These are phyloP conservation scores for Discoglossus pictus DNA, from an alignment of 2,797 vertebrate genomes.

Conservation along the genomic window DNA sequence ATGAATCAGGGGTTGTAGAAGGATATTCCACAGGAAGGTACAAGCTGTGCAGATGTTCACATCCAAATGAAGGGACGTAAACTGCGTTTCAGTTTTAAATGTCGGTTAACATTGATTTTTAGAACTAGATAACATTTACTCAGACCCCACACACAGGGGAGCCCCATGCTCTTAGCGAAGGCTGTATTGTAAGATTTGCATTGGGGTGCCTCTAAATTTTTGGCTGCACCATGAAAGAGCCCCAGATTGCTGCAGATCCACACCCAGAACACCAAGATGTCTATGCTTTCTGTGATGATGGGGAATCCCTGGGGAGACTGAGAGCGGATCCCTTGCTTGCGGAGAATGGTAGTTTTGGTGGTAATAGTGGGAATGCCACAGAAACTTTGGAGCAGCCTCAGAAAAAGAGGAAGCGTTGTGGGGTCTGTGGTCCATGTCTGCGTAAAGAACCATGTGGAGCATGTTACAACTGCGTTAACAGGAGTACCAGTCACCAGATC, in stretches of 20 bases:
- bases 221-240: constrained; percentile 40
- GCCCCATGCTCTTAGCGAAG: constrained; percentile 16
- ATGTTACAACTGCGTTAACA: constrained; percentile 83
- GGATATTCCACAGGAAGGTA: neutral
- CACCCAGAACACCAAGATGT: constrained; percentile 48
- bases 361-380: constrained; percentile 56
- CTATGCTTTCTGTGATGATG: constrained; percentile 60
- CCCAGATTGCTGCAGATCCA: neutral
- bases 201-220: neutral
- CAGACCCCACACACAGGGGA: constrained; percentile 3
- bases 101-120: constrained; percentile 25
- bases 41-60: neutral
- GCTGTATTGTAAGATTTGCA: neutral
- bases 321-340: constrained; percentile 65
- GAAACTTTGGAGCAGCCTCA: constrained; percentile 54
- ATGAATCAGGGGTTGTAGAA: constrained; percentile 22
- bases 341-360: constrained; percentile 61
- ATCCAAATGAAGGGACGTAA: constrained; percentile 48
- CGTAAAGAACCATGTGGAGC: constrained; percentile 79
- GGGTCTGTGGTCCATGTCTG: constrained; percentile 78
- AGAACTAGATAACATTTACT: constrained; percentile 42
- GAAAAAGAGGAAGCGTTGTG: constrained; percentile 84
- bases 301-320: constrained; percentile 56
- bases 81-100: constrained; percentile 24
- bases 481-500: constrained; percentile 86